Conservation (phyloP, 2,888 invertebrate genomes). For the Tuta absoluta region DNA sequence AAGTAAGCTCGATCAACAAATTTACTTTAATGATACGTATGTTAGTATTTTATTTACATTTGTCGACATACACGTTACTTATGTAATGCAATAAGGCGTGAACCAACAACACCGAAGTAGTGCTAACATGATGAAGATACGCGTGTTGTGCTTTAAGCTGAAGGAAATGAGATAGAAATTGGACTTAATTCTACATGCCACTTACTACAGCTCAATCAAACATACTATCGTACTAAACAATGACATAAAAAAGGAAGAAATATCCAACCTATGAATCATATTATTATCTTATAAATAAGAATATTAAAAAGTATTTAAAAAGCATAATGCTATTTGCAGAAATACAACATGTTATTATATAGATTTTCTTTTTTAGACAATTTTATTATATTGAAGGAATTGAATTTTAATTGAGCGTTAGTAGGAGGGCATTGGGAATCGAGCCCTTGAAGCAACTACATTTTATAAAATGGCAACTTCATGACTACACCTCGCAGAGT, state of each 20-base stretch:
- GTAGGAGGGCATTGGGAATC: background rate
- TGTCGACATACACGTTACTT: background rate
- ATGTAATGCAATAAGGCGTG: background rate
- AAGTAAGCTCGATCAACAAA: background rate
- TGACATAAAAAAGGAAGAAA: too few relatives aligned
- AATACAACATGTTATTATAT: too few relatives aligned
- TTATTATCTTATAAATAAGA: too few relatives aligned
- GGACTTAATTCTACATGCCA: conserved; percentile 1
- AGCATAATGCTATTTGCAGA: too few relatives aligned
- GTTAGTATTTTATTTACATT: background rate
- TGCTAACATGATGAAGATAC: conserved; percentile 11
- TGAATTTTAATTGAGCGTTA: background rate
- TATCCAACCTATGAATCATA: too few relatives aligned
- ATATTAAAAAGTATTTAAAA: too few relatives aligned
- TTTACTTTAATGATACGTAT: background rate
- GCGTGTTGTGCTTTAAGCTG: conserved; percentile 24
- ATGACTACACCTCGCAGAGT: conserved; percentile 24
- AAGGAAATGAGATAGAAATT: conserved; percentile 14
- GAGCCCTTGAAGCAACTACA: conserved; percentile 27
- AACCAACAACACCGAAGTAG: background rate
- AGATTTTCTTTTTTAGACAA: too few relatives aligned
- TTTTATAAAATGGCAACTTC: conserved; percentile 20
- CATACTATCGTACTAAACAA: too few relatives aligned
- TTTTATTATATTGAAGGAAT: background rate
- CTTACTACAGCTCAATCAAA: background rate